Evolutionary conservation across 2,888 invertebrate species (phyloP), one percentile per base, ranked within the genome.

Genomic region (Lordiphosa andalusiaca): DNA sequence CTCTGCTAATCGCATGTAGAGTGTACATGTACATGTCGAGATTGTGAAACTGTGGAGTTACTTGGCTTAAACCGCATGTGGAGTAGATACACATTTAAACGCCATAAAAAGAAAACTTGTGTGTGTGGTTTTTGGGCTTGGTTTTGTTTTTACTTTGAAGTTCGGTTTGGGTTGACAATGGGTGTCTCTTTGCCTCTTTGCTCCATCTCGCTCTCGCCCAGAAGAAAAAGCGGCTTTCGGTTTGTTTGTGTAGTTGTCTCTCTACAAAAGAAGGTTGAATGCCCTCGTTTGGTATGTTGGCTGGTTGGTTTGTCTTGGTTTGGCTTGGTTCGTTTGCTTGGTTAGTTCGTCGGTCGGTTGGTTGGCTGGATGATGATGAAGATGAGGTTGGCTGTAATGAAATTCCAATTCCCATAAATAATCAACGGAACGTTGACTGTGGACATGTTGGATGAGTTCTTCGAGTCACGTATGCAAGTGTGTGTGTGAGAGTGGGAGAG

Each of bases 251-350:
- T 51, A 58, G 41, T 48, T 9, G 61, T 52, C 19, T 53, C 40
- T 53, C 40, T 53, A 39, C 39, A 51, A 51, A 57, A 47, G 58
- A 69, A 82, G 30, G 86, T 86, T 87, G 74, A 86, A 81, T 84
- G 86, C 70, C 87, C 87, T 83, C 73, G 69, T 62, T 67, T 55
- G 59, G 46, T 33, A 37, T 21, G 47, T 39, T 30, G 30, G 30
- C 9, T 30, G 30, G 30, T 30, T 9, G 30, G 30, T 30, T 30
- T 9, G 30, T 3, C 3, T 19, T 16, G 16, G 16, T 16, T 16
- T 16, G 19, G 30, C 9, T 30, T 30, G 30, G 30, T 30, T 30
- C 7, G 30, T 30, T 30, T 30, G 30, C 30, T 30, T 30, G 30
- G 30, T 30, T 30, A 9, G 30, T 9, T 30, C 25, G 30, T 30